phyloP scores from a whole-genome alignment of 1,140 invertebrate genomes.

The Mesaphorura yosii region DNA sequence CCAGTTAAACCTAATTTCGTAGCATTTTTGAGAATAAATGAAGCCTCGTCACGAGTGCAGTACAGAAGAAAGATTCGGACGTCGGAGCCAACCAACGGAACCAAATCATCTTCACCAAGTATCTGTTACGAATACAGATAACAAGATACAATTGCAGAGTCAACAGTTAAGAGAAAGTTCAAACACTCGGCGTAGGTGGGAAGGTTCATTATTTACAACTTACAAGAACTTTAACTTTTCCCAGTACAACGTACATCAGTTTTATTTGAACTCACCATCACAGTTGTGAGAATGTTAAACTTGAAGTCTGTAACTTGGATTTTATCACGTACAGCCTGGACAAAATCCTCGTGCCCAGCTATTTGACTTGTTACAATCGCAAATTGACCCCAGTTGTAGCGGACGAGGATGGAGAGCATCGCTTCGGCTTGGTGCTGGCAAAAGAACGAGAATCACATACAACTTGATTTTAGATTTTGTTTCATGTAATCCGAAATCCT shows the following conservation, averaged over 20 bases:
- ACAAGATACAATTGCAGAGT: too few species aligned
- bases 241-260: too few species aligned
- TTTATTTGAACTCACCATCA: conserved; percentile 25
- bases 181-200: too few species aligned
- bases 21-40: conserved; percentile 67
- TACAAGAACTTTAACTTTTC: too few species aligned
- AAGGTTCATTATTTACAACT: too few species aligned
- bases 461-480: conserved; percentile 10
- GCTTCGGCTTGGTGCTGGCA: conserved; percentile 52
- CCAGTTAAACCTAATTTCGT: conserved; percentile 74
- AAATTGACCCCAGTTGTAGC: conserved; percentile 95
- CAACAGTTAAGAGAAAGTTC: too few species aligned
- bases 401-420: conserved; percentile 80
- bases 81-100: conserved; percentile 74
- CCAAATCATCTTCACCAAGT: conserved; percentile 48
- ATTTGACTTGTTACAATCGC: conserved; percentile 82
- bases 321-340: conserved; percentile 76
- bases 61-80: conserved; percentile 87
- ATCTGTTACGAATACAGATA: too few species aligned
- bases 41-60: conserved; percentile 74
- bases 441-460: too few species aligned
- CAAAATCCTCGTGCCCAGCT: conserved; percentile 86
- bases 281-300: conserved; percentile 58
- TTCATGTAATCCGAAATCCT: conserved; percentile 59
- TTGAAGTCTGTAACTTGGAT: conserved; percentile 79